Conservation (phyloP, 2,888 invertebrate species). For the Pollenia griseotomentosa region DNA sequence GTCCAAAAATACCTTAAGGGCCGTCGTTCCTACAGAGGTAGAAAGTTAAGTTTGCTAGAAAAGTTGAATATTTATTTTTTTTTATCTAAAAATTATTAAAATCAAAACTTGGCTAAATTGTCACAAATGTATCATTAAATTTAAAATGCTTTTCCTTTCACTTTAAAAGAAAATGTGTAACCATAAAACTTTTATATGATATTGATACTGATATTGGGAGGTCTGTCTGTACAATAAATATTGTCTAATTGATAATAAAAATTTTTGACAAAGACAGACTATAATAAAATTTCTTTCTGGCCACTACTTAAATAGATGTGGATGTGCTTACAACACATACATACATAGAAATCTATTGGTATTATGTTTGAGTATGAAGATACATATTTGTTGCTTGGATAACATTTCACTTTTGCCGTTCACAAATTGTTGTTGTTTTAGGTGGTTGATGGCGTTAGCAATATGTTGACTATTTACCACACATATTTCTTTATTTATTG, state of each 20-base stretch:
- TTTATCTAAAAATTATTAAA: neutral
- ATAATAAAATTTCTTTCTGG: conserved; percentile 28
- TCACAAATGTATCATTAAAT: neutral
- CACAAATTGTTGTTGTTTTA: conserved; percentile 4
- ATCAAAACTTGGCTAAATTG: neutral
- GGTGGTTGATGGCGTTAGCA: conserved; percentile 43
- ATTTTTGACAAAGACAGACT: neutral
- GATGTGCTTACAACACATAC: neutral
- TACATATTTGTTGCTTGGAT: conserved; percentile 27
- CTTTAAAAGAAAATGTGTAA: neutral
- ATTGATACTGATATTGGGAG: conserved; percentile 6
- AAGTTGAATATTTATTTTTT: no score
- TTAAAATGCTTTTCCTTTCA: neutral
- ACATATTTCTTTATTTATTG: conserved; percentile 14
- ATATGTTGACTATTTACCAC: conserved; percentile 44
- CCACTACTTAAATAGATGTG: conserved; percentile 10
- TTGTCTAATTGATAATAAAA: conserved; percentile 31
- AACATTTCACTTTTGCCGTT: conserved; percentile 29
- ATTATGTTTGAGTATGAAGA: neutral
- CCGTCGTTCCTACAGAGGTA: no score
- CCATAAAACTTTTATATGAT: conserved; percentile 1
- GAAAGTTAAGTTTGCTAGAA: no score
- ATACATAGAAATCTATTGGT: neutral
- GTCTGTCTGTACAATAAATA: neutral
- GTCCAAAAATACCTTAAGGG: no score